Evolutionary conservation across 2,797 vertebrate genomes (phyloP).

Genomic region (Lepus oiostolus): DNA sequence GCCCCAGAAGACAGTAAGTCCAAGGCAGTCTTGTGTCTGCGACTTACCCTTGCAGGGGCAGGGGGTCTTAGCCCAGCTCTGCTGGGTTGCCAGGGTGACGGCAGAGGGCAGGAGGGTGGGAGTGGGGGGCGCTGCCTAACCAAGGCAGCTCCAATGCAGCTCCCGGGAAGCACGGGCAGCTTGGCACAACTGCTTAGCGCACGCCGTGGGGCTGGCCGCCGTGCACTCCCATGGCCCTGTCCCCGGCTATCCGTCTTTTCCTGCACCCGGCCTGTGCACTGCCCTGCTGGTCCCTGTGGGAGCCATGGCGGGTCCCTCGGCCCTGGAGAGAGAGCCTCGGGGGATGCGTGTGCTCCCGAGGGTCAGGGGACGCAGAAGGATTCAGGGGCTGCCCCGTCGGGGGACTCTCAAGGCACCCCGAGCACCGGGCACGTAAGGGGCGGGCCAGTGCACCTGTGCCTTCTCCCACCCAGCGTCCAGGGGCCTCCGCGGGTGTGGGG

Average conservation of each 20-base stretch:
- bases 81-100: neutral
- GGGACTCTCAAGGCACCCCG: neutral
- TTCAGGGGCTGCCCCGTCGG: fast-evolving
- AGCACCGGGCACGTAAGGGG: neutral
- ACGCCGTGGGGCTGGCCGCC: neutral
- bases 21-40: neutral
- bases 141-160: too few relatives aligned
- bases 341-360: neutral
- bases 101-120: too few relatives aligned
- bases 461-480: fast-evolving
- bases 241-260: neutral
- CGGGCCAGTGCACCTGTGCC: fast-evolving
- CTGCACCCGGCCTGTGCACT: neutral
- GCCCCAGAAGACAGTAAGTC: neutral
- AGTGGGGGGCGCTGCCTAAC: neutral
- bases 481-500: neutral
- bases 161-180: neutral
- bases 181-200: too few relatives aligned
- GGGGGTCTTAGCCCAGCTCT: neutral
- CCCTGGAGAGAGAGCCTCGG: too few relatives aligned
- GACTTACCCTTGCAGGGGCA: neutral
- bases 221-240: neutral
- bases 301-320: too few relatives aligned
- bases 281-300: too few relatives aligned
- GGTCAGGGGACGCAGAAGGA: neutral